Evolutionary conservation across 2,888 invertebrate species (phyloP).

Genomic region (Polydrusus tereticollis): DNA sequence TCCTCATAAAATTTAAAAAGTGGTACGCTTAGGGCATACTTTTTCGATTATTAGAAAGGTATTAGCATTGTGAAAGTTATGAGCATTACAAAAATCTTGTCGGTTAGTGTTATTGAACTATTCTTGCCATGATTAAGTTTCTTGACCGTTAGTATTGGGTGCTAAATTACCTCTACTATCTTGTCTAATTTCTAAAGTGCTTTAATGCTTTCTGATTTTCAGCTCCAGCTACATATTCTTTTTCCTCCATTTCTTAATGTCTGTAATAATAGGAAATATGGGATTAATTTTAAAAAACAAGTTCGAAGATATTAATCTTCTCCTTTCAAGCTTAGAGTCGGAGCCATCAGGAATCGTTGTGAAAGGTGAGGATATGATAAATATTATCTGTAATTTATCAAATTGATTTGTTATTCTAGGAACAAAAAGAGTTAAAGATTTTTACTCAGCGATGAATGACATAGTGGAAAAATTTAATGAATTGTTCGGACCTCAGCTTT

Average conservation of each 20-base stretch:
- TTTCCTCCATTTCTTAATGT: slow-evolving; percentile 41
- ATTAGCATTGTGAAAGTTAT: too few relatives aligned
- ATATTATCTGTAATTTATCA: too few relatives aligned
- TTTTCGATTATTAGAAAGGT: too few relatives aligned
- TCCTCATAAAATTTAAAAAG: too few relatives aligned
- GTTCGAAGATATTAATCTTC: slow-evolving; percentile 34
- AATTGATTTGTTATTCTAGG: slow-evolving; percentile 17
- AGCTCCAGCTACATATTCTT: slow-evolving; percentile 42
- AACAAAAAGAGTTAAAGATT: slow-evolving; percentile 38
- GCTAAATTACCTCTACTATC: too few relatives aligned
- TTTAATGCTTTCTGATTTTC: neutral
- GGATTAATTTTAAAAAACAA: slow-evolving; percentile 41
- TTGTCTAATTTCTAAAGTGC: neutral
- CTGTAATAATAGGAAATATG: slow-evolving; percentile 44
- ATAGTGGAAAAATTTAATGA: slow-evolving; percentile 38
- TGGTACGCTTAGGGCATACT: too few relatives aligned
- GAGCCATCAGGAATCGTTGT: slow-evolving; percentile 22
- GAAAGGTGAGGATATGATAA: slow-evolving; percentile 20
- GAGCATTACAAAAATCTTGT: too few relatives aligned
- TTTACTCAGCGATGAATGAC: slow-evolving; percentile 22
- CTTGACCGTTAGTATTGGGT: too few relatives aligned
- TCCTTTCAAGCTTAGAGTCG: slow-evolving; percentile 25
- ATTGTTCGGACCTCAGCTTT: slow-evolving; percentile 40
- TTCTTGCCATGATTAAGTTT: too few relatives aligned
- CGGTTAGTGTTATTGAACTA: too few relatives aligned